Evolutionary conservation across 2,797 vertebrate genomes (phyloP).

Genomic region (Erpetoichthys calabaricus): DNA sequence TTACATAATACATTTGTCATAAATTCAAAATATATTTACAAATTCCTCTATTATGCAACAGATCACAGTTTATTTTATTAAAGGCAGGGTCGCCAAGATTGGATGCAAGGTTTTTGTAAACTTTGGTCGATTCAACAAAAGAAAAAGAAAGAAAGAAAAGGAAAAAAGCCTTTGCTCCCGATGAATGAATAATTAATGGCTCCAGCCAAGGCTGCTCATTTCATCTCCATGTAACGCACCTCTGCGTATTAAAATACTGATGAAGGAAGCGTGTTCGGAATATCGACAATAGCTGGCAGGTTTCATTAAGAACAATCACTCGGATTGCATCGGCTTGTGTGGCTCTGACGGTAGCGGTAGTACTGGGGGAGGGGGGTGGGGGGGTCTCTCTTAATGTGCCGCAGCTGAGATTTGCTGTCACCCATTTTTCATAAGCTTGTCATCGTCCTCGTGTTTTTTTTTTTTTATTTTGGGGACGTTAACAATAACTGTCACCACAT

Average conservation of each 20-base stretch:
- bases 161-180: background rate
- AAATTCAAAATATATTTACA: slow-evolving; percentile 36
- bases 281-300: slow-evolving; percentile 11
- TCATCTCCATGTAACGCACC: background rate
- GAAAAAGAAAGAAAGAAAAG: no score
- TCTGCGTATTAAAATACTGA: slow-evolving; percentile 4
- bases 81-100: slow-evolving; percentile 21
- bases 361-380: no score
- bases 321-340: no score
- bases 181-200: background rate
- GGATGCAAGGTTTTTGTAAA: slow-evolving; percentile 4
- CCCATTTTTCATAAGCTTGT: no score
- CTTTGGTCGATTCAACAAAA: slow-evolving; percentile 4
- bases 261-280: slow-evolving; percentile 9
- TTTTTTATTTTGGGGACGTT: no score
- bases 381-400: no score
- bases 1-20: slow-evolving; percentile 28
- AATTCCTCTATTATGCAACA: slow-evolving; percentile 27
- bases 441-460: no score
- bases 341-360: no score
- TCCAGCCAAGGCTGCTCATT: slow-evolving; percentile 4
- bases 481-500: no score
- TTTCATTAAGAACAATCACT: slow-evolving; percentile 11
- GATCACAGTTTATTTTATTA: slow-evolving; percentile 26
- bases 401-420: no score